Conservation (phyloP, 2,113 vertebrate genomes). For the Crotophaga sulcirostris region DNA sequence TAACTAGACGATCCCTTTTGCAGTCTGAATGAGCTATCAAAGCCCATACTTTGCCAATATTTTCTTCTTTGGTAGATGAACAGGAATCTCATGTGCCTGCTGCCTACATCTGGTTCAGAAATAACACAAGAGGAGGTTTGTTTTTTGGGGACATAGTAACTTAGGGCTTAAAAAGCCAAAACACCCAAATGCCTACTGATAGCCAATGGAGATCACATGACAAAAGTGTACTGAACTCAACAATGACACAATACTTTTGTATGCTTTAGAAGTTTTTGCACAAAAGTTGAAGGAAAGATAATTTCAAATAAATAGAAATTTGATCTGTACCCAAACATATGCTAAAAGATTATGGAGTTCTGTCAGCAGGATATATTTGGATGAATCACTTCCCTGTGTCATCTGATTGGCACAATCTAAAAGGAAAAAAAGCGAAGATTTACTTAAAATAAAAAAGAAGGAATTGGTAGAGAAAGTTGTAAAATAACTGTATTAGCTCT, state of each 20-base stretch:
- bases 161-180: constrained; percentile 15
- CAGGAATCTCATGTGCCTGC: neutral
- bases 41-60: neutral
- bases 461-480: neutral
- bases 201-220: constrained; percentile 9
- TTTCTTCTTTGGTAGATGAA: constrained; percentile 5
- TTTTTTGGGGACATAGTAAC: neutral
- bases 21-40: neutral
- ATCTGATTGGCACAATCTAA: neutral
- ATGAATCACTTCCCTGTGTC: neutral
- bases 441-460: neutral
- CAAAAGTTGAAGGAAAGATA: neutral
- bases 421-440: neutral
- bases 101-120: neutral
- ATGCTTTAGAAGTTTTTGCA: neutral
- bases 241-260: neutral
- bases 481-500: neutral
- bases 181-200: neutral
- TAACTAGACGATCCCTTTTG: neutral
- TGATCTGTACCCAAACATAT: neutral
- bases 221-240: neutral
- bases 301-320: neutral
- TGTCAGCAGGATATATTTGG: neutral
- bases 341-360: neutral
- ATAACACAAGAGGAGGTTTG: neutral